These are phyloP conservation scores for Porites lutea DNA, from an alignment of 64 coral and sea anemone genomes.

Conservation along the genomic window DNA sequence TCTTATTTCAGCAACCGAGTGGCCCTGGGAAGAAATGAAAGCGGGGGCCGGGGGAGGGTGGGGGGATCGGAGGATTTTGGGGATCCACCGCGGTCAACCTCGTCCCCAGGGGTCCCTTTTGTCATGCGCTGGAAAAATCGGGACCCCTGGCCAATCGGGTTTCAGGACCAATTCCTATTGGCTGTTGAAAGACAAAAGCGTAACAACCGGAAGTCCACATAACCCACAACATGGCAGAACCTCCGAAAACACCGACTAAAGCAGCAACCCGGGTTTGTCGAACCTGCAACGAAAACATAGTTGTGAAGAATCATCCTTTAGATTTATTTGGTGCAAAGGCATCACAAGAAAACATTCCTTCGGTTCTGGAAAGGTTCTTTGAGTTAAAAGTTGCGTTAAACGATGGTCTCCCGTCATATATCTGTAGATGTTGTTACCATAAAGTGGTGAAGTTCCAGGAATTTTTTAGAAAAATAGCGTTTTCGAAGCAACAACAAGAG, in stretches of 20 bases:
- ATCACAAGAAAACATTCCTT: not conserved
- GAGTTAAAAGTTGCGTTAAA: slow-evolving; percentile 7
- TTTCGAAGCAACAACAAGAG: not conserved
- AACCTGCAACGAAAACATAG: no score
- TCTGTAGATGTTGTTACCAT: slow-evolving; percentile 44
- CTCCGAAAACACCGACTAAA: not conserved
- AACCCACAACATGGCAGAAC: slow-evolving; percentile 6
- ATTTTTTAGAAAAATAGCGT: slow-evolving; percentile 44
- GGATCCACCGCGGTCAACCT: no score
- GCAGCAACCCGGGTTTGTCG: no score
- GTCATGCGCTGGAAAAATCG: not conserved
- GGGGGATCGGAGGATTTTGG: no score
- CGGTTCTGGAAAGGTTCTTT: slow-evolving; percentile 42
- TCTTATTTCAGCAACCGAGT: no score
- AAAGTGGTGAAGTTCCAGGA: slow-evolving; percentile 45
- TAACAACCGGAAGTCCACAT: not conserved
- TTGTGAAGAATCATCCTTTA: no score
- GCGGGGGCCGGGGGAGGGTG: no score
- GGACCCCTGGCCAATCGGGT: not conserved
- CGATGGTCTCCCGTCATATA: slow-evolving; percentile 21
- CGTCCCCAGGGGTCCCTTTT: no score
- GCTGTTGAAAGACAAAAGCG: no score
- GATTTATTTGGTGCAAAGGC: no score
- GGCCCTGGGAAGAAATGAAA: no score
- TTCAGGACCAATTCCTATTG: no score